These are phyloP conservation scores for Busseola fusca DNA, from an alignment of 2,888 invertebrate species.

Conservation along the genomic window DNA sequence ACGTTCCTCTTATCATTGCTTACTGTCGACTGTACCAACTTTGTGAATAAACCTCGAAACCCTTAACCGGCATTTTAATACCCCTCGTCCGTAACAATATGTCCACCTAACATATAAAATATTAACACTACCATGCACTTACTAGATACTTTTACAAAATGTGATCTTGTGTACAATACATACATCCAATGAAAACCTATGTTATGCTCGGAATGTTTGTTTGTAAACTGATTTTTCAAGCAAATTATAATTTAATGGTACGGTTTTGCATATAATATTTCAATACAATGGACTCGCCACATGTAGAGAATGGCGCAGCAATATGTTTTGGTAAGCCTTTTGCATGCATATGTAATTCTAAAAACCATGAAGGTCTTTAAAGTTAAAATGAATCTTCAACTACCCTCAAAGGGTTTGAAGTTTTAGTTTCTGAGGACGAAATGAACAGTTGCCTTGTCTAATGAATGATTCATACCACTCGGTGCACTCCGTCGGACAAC, in stretches of 20 bases:
- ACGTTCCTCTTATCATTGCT: too few relatives aligned
- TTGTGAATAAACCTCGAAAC: too few relatives aligned
- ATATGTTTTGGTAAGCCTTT: neutral
- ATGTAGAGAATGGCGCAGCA: neutral
- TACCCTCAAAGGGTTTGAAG: conserved; percentile 3
- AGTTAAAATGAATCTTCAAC: conserved; percentile 8
- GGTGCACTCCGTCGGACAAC: conserved; percentile 23
- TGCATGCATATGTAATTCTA: neutral
- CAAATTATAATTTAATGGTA: neutral
- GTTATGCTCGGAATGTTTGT: neutral
- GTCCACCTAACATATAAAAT: too few relatives aligned
- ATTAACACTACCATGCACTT: neutral
- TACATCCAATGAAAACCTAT: neutral
- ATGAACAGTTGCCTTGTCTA: conserved; percentile 39
- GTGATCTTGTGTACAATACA: too few relatives aligned
- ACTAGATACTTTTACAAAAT: neutral
- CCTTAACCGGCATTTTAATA: too few relatives aligned
- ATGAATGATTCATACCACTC: conserved; percentile 49
- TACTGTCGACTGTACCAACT: too few relatives aligned
- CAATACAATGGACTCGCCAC: conserved; percentile 5
- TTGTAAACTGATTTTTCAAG: conserved; percentile 2
- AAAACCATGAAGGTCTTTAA: neutral
- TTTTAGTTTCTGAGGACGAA: conserved; percentile 28
- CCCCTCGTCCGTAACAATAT: too few relatives aligned
- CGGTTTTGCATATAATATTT: neutral